Evolutionary conservation across 2,797 vertebrate species (phyloP).

Genomic region (Arrhamphus sclerolepis): DNA sequence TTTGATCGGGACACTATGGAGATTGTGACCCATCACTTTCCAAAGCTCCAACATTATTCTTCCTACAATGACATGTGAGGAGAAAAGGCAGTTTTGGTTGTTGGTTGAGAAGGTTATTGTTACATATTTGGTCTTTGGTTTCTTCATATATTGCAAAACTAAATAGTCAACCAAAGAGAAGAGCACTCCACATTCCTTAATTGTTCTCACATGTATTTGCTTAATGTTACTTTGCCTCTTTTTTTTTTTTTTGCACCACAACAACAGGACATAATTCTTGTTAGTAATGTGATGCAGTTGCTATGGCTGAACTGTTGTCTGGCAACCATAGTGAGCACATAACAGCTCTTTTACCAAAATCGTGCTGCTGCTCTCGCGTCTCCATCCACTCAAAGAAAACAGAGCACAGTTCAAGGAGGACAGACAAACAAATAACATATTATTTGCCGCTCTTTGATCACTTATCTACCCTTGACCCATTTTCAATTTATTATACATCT

Average conservation of each 20-base stretch:
- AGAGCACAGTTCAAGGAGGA: too few species aligned
- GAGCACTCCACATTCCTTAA: background rate
- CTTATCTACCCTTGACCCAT: too few species aligned
- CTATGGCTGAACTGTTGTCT: conserved; percentile 15
- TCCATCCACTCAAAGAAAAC: too few species aligned
- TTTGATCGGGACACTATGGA: background rate
- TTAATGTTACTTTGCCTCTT: conserved; percentile 23
- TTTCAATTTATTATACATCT: too few species aligned
- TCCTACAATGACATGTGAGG: too few species aligned
- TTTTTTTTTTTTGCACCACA: conserved; percentile 2
- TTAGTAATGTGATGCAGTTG: conserved; percentile 21
- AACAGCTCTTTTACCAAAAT: too few species aligned
- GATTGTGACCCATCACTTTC: background rate
- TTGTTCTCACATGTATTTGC: conserved; percentile 9
- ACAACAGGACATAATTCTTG: conserved; percentile 15
- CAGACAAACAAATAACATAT: too few species aligned
- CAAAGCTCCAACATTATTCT: background rate
- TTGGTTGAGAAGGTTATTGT: background rate
- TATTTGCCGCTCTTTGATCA: too few species aligned
- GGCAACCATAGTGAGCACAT: conserved; percentile 2
- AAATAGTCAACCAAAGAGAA: background rate
- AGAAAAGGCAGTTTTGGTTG: background rate
- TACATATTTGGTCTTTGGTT: background rate
- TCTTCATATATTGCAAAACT: background rate
- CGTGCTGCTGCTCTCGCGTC: too few species aligned